phyloP scores from a whole-genome alignment of 2,113 vertebrate species.

The Hirundichthys speculiger region DNA sequence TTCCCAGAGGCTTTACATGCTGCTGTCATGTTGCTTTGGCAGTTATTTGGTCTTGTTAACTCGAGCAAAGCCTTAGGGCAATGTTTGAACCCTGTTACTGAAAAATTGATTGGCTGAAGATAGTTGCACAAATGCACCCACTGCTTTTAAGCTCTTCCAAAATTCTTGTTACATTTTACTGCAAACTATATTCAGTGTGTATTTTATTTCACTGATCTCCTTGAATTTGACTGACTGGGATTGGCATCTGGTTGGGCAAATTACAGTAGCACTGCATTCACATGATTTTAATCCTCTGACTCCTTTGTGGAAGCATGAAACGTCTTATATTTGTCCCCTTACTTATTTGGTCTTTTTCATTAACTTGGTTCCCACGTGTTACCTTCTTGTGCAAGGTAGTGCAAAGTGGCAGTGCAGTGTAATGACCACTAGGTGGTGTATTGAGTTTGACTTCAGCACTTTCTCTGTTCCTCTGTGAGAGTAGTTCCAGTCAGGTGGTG shows the following conservation, averaged over 20 bases:
- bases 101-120: slow-evolving; percentile 8
- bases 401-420: slow-evolving; percentile 17
- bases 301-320: background rate
- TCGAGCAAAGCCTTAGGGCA: slow-evolving; percentile 17
- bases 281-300: background rate
- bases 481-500: slow-evolving; percentile 93
- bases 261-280: background rate
- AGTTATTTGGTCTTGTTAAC: slow-evolving; percentile 40
- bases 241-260: too few species aligned
- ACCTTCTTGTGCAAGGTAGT: background rate
- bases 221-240: background rate
- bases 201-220: background rate
- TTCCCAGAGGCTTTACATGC: slow-evolving; percentile 5
- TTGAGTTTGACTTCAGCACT: slow-evolving; percentile 31
- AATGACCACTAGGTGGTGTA: slow-evolving; percentile 55
- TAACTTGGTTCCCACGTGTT: background rate
- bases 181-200: background rate
- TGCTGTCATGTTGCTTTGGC: slow-evolving; percentile 13
- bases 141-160: slow-evolving; percentile 5
- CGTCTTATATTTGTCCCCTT: background rate
- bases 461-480: slow-evolving; percentile 16
- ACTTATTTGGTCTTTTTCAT: background rate
- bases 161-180: background rate
- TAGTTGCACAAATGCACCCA: background rate
- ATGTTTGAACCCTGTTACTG: slow-evolving; percentile 19